A percentile compares a stretch with the other conserved stretches of the same genome.
phyloP scores from a whole-genome alignment of 2,797 vertebrate species.

The Melanotaenia parkinsoni region DNA sequence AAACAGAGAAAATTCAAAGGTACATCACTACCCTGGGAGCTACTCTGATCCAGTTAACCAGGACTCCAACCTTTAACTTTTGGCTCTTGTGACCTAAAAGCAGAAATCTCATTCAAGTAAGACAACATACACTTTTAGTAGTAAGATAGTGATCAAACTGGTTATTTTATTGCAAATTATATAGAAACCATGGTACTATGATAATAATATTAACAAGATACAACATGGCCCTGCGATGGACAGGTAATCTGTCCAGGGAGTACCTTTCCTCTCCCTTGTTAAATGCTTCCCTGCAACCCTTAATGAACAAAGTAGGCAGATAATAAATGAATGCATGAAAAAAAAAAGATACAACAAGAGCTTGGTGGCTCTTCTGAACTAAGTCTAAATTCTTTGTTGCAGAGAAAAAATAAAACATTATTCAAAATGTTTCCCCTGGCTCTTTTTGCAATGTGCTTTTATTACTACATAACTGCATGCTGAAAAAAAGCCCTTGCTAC shows the following conservation, averaged over 20 bases:
- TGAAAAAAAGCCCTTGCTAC: neutral
- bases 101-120: slow-evolving; percentile 2
- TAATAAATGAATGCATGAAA: no score
- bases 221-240: neutral
- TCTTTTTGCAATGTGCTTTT: slow-evolving; percentile 41
- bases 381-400: slow-evolving; percentile 37
- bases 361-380: slow-evolving; percentile 16
- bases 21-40: slow-evolving; percentile 23
- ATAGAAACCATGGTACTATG: slow-evolving; percentile 7
- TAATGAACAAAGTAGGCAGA: no score
- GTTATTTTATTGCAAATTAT: slow-evolving; percentile 3
- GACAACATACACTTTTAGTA: neutral
- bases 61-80: slow-evolving; percentile 27
- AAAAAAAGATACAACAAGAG: neutral
- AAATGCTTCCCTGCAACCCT: no score
- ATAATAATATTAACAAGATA: slow-evolving; percentile 16
- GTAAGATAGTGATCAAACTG: neutral
- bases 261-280: no score
- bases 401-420: slow-evolving; percentile 36
- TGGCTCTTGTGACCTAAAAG: neutral
- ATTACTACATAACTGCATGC: slow-evolving; percentile 31
- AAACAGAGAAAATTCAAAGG: slow-evolving; percentile 43
- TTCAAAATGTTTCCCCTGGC: slow-evolving; percentile 35
- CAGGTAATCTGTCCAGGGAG: no score
- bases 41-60: slow-evolving; percentile 18